Conservation (phyloP, 2,797 vertebrate species). For the Cyclura pinguis region DNA sequence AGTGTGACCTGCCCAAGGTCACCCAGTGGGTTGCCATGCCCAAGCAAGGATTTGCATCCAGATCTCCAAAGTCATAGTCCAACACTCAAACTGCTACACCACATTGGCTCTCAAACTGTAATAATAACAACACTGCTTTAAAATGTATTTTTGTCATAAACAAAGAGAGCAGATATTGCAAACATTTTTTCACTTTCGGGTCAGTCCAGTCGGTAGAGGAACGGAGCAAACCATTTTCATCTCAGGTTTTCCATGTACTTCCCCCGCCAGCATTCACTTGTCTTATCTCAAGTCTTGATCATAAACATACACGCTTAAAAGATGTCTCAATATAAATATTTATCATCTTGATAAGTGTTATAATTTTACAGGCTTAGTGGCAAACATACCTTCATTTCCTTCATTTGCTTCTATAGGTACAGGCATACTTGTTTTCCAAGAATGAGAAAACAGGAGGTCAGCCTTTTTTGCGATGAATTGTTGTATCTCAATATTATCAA, state of each 20-base stretch:
- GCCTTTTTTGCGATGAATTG: constrained; percentile 96
- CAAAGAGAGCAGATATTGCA: not conserved
- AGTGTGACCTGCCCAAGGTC: too few species aligned
- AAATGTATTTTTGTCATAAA: not conserved
- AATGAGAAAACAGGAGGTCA: constrained; percentile 90
- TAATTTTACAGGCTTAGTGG: not conserved
- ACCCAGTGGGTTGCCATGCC: too few species aligned
- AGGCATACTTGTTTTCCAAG: constrained; percentile 86
- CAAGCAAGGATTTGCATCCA: too few species aligned
- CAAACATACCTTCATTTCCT: constrained; percentile 84
- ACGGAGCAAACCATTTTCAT: not conserved
- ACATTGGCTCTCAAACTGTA: too few species aligned
- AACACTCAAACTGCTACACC: too few species aligned
- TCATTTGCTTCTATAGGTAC: constrained; percentile 80
- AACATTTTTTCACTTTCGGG: not conserved
- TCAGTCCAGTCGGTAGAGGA: not conserved
- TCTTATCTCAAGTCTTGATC: not conserved
- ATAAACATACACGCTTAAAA: not conserved
- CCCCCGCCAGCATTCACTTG: not conserved
- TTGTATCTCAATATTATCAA: constrained; percentile 85
- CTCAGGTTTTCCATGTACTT: not conserved
- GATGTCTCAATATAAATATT: too few species aligned
- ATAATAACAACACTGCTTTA: not conserved
- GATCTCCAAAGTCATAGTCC: too few species aligned
- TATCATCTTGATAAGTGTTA: not conserved